A percentile compares a stretch with the other conserved stretches of the same genome.
These are phyloP conservation scores for Liolophura sinensis DNA, from an alignment of 1,140 invertebrate genomes.

Conservation along the genomic window DNA sequence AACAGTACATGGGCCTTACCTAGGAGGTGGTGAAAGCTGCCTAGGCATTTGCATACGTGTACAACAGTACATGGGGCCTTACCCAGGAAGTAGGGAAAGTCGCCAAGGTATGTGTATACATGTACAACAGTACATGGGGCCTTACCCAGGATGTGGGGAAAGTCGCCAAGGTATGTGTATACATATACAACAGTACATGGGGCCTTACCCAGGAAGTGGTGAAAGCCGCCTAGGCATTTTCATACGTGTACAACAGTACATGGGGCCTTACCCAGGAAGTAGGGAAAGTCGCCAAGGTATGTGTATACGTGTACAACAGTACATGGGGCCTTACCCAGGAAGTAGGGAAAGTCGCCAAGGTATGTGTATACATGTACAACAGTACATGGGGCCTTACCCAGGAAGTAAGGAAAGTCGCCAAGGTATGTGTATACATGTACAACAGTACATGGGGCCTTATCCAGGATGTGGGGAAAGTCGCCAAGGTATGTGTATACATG, in stretches of 20 bases:
- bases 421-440: too few relatives aligned
- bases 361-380: neutral
- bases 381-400: neutral
- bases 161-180: neutral
- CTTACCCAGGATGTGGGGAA: neutral
- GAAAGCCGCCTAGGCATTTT: too few relatives aligned
- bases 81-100: neutral
- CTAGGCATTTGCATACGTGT: neutral
- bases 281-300: too few relatives aligned
- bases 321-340: too few relatives aligned
- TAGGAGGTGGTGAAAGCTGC: neutral
- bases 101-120: neutral
- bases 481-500: too few relatives aligned
- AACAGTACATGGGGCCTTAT: too few relatives aligned
- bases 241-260: too few relatives aligned
- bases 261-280: too few relatives aligned
- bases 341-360: neutral
- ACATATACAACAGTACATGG: neutral
- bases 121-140: neutral
- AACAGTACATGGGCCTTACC: neutral
- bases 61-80: neutral
- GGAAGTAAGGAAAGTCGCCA: too few relatives aligned
- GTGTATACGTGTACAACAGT: too few relatives aligned
- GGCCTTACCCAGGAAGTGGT: too few relatives aligned
- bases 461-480: too few relatives aligned